phyloP scores from a whole-genome alignment of 2,797 vertebrate genomes.

The Semotilus atromaculatus region DNA sequence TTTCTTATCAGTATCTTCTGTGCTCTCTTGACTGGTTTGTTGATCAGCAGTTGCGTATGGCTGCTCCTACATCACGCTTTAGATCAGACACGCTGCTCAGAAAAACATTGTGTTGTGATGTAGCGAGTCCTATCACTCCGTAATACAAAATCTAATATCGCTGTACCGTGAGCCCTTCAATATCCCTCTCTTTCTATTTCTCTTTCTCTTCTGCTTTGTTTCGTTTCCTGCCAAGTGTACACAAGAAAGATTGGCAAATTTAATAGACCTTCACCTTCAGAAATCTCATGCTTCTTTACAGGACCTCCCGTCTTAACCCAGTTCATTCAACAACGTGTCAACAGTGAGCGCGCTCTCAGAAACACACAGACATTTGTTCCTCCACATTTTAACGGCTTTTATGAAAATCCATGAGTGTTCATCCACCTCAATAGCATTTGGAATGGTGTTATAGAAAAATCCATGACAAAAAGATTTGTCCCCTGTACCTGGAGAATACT shows the following conservation, averaged over 20 bases:
- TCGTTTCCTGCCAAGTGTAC: slow-evolving; percentile 34
- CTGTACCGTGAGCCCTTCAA: slow-evolving; percentile 18
- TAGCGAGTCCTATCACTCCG: slow-evolving; percentile 3
- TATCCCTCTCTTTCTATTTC: slow-evolving; percentile 28
- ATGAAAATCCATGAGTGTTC: slow-evolving; percentile 57
- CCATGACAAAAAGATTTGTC: slow-evolving; percentile 54
- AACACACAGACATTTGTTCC: slow-evolving; percentile 42
- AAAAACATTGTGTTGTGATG: slow-evolving; percentile 26
- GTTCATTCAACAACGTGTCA: slow-evolving; percentile 49
- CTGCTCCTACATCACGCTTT: background rate
- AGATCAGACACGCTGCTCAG: slow-evolving; percentile 14
- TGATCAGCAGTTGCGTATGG: background rate
- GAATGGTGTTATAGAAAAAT: slow-evolving; percentile 55
- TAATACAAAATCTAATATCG: slow-evolving; percentile 33
- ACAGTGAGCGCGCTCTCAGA: slow-evolving; percentile 36
- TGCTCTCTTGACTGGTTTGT: slow-evolving; percentile 1
- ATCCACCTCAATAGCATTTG: slow-evolving; percentile 48
- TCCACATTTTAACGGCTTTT: slow-evolving; percentile 51
- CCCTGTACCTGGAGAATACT: slow-evolving; percentile 50
- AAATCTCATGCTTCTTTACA: slow-evolving; percentile 28
- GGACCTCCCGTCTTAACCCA: slow-evolving; percentile 40
- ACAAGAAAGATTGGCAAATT: slow-evolving; percentile 14
- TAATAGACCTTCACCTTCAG: slow-evolving; percentile 25
- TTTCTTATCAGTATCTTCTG: background rate
- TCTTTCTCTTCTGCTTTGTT: slow-evolving; percentile 11